phyloP scores from a whole-genome alignment of 2,113 vertebrate species.

The Spea bombifrons region DNA sequence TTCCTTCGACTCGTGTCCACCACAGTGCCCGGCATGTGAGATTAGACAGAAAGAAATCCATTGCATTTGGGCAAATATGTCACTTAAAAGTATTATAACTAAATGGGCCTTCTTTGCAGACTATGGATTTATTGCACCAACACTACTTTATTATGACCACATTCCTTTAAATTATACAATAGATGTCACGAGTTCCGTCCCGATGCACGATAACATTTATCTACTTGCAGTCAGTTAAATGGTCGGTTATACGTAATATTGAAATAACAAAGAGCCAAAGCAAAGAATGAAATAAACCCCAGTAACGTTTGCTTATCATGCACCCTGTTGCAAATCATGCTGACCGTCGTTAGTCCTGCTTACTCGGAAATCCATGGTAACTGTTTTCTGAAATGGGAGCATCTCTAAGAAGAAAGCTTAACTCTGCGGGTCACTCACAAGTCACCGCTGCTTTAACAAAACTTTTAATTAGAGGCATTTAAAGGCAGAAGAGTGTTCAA shows the following conservation, averaged over 20 bases:
- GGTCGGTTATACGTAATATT: background rate
- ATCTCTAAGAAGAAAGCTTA: background rate
- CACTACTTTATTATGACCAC: background rate
- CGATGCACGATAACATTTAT: background rate
- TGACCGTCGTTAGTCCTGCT: slow-evolving; percentile 9
- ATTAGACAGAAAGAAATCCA: too few relatives aligned
- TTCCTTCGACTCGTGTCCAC: too few relatives aligned
- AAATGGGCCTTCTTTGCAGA: background rate
- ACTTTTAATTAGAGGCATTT: background rate
- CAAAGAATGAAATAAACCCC: slow-evolving; percentile 29
- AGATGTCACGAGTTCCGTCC: background rate
- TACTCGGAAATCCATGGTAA: slow-evolving; percentile 10
- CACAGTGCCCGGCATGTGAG: too few relatives aligned
- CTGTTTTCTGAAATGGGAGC: slow-evolving; percentile 7
- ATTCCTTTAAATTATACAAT: background rate
- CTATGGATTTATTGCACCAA: background rate
- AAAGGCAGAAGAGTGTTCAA: too few relatives aligned
- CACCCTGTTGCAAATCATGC: slow-evolving; percentile 1
- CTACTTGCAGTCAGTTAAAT: background rate
- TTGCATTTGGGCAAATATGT: background rate
- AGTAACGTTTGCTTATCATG: slow-evolving; percentile 12
- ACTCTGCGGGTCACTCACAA: background rate
- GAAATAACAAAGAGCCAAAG: slow-evolving; percentile 13
- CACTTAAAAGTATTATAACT: background rate
- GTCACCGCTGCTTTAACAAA: background rate